Conservation (phyloP, 2,888 invertebrate genomes). For the Scaeva pyrastri region DNA sequence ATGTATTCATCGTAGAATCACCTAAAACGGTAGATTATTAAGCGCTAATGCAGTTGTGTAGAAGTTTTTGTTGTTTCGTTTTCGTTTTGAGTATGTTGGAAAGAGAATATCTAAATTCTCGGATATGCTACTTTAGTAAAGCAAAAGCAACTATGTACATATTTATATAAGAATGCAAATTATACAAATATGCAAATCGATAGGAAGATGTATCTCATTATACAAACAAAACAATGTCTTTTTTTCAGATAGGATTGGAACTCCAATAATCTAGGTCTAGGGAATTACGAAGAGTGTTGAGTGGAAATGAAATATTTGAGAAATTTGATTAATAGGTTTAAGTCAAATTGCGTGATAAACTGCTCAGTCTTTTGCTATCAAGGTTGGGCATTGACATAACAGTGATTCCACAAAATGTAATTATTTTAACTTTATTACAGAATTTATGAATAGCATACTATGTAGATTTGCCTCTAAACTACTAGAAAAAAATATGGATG, state of each 20-base stretch:
- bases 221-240: neutral
- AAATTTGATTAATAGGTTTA: neutral
- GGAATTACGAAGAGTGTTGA: neutral
- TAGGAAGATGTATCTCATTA: constrained; percentile 1
- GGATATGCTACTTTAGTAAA: neutral
- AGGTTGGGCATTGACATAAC: constrained; percentile 6
- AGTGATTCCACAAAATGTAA: neutral
- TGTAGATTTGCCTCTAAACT: neutral
- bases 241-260: neutral
- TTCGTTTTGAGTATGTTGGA: neutral
- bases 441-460: neutral
- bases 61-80: neutral
- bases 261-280: neutral
- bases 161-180: neutral
- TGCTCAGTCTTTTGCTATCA: neutral
- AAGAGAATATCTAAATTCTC: neutral
- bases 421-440: neutral
- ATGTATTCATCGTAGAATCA: constrained; percentile 40
- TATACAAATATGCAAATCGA: constrained; percentile 20
- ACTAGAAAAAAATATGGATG: too few relatives aligned
- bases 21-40: constrained; percentile 34
- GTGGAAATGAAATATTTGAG: neutral
- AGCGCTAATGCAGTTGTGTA: constrained; percentile 16
- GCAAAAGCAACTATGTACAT: neutral
- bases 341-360: neutral